phyloP scores from a whole-genome alignment of 35 echinoderm and acorn worm genomes.

The Holothuria glaberrima region DNA sequence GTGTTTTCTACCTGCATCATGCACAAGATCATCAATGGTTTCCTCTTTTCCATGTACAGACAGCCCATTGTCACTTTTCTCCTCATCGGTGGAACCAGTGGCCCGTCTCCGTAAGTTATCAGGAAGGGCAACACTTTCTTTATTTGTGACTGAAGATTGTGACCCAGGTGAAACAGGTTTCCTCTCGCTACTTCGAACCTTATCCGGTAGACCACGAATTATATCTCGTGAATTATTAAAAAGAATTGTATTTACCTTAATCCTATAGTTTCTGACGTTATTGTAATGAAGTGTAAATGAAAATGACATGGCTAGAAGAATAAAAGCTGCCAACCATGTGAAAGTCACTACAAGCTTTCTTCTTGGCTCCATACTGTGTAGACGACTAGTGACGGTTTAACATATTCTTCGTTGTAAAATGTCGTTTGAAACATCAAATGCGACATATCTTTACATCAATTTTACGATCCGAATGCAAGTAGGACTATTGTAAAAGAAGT shows the following conservation, averaged over 20 bases:
- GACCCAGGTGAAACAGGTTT: background rate
- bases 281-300: slow-evolving; percentile 12
- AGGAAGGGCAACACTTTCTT: background rate
- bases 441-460: too few relatives aligned
- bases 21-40: background rate
- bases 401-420: too few relatives aligned
- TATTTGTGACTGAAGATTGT: background rate
- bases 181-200: background rate
- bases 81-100: background rate
- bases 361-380: too few relatives aligned
- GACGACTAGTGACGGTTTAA: too few relatives aligned
- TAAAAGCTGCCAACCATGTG: background rate
- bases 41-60: background rate
- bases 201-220: background rate
- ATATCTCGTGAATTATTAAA: too few relatives aligned
- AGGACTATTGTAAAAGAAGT: too few relatives aligned
- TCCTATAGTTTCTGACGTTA: background rate
- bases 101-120: background rate
- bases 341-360: too few relatives aligned
- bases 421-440: too few relatives aligned
- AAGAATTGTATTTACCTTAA: background rate
- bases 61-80: background rate
- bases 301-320: slow-evolving; percentile 4
- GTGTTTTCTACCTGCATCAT: background rate
- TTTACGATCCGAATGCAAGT: too few relatives aligned